Base-by-base conservation (phyloP, 2,113 vertebrate species). In the Neolamprologus hecqui region DNA sequence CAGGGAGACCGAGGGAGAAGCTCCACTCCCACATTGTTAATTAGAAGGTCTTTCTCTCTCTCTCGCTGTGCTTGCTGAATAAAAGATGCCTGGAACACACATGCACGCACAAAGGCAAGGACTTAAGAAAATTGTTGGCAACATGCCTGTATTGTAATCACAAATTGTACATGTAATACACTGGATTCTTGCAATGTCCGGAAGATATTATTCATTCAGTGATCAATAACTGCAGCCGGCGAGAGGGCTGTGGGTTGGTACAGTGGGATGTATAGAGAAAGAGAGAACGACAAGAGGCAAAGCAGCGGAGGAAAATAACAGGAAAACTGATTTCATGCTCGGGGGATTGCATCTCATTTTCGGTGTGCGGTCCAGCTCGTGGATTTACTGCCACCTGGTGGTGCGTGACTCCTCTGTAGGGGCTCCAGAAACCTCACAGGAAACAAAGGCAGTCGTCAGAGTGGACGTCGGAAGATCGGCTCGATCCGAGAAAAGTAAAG, bases 251-350 rank as follows among this genome's bases (percentile, higher is more conserved):
- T 81, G 84, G 51, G 51, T 83, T 70, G 84, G 42, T 58, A 77
- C 13, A 14, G 37, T 47, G 88, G 31, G 83, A 9, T 10, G 45
- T 84, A 65, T 33, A 54, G 60, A 86, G 51, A 85, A 68, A 87
- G 73, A 86, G 82, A 89, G 87, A 81, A 35, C 70, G 51, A 86
- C 60, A 85, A 88, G 82, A 92, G 57, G 73, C 31, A 85, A 90
- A 87, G 84, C 90, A 88, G 57, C 5, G 45, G 83, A 91, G 85
- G 88, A 49, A 95, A 95, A 95, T 91, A 94, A 90, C 85, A 93
- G 90, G 90, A 93, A 92, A 96, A 91, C 92, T 92, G 94, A 95
- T 96, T 96, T 94, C 93, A 94, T 94, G 95, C 95, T 94, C 84
- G 58, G 88, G 84, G 91, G 93, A 93, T 93, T 94, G 95, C 92